These are phyloP conservation scores for Tenthredo mesomela DNA, from an alignment of 2,888 invertebrate species.

Conservation along the genomic window DNA sequence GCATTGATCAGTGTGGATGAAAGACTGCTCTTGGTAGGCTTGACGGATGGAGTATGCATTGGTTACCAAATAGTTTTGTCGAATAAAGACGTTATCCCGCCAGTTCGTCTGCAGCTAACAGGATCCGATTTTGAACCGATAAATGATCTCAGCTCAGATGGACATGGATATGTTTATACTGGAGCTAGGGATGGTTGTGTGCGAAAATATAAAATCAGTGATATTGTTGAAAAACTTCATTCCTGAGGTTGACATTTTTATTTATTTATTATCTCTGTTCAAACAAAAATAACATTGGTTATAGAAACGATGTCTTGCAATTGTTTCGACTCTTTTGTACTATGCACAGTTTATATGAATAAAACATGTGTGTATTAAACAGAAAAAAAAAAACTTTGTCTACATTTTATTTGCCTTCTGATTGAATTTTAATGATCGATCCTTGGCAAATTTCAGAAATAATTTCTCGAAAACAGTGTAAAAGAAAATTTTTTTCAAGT, in stretches of 20 bases:
- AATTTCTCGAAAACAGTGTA: too few species aligned
- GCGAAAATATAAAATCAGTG: conserved; percentile 81
- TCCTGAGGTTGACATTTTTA: not conserved
- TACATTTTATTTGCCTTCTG: not conserved
- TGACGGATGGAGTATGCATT: conserved; percentile 84
- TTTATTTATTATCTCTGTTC: not conserved
- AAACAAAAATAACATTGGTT: not conserved
- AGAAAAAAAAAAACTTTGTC: not conserved
- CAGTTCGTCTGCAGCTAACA: conserved; percentile 80
- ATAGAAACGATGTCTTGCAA: not conserved
- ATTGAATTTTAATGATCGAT: not conserved
- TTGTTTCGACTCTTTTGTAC: not conserved
- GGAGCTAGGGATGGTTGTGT: conserved; percentile 83
- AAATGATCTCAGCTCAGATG: conserved; percentile 82
- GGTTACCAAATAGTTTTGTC: conserved; percentile 78
- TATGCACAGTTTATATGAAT: not conserved
- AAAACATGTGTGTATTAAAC: not conserved
- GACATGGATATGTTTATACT: conserved; percentile 81
- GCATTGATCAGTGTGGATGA: conserved; percentile 79
- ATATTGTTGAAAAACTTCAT: conserved; percentile 38
- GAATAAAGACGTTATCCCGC: conserved; percentile 66
- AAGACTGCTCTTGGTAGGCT: conserved; percentile 80
- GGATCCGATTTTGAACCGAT: conserved; percentile 87
- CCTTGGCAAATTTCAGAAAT: not conserved
- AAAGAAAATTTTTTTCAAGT: too few species aligned